phyloP scores from a whole-genome alignment of 2,113 vertebrate genomes.

The Phainopepla nitens region DNA sequence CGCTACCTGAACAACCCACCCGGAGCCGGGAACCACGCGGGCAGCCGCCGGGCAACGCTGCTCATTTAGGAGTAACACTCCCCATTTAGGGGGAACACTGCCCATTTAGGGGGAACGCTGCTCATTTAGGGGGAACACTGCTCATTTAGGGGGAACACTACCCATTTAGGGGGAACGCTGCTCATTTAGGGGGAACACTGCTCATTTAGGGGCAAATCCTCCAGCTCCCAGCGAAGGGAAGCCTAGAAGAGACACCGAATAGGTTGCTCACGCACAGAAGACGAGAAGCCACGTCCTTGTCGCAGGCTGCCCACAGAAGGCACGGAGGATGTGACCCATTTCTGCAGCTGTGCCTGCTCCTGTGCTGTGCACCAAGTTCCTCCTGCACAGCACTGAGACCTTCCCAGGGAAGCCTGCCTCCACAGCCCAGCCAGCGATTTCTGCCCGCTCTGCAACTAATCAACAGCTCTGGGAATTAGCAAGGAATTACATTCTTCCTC shows the following conservation, averaged over 20 bases:
- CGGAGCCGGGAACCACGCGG: rapidly evolving
- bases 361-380: neutral
- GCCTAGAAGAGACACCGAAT: neutral
- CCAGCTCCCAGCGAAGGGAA: neutral
- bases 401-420: neutral
- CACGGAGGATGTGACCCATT: neutral
- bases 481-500: neutral
- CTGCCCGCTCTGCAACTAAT: neutral
- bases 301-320: neutral
- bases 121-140: no score
- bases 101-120: neutral
- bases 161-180: neutral
- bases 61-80: no score
- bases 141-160: no score
- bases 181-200: neutral
- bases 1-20: neutral
- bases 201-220: neutral
- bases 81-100: no score
- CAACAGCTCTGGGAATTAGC: neutral
- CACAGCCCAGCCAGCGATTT: neutral
- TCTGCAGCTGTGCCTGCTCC: neutral
- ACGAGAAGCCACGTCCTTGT: neutral
- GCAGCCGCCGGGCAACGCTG: neutral
- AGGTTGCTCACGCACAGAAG: neutral
- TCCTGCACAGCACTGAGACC: neutral